Percentiles rank a stretch among this genome's conserved stretches.
Evolutionary conservation across 2,113 vertebrate genomes (phyloP).

Genomic region (Numenius arquata): DNA sequence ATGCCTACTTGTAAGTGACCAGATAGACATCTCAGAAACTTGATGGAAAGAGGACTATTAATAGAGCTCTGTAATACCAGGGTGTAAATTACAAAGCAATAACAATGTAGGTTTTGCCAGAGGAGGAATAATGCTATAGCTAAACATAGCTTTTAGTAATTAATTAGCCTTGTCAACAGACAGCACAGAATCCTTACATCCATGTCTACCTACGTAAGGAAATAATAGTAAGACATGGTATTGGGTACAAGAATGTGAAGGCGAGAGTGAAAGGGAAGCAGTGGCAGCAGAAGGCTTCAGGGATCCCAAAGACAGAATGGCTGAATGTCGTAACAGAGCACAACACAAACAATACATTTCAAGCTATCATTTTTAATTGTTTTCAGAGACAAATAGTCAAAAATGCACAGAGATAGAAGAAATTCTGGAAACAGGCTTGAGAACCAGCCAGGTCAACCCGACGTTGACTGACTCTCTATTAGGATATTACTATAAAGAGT

Average conservation of each 20-base stretch:
- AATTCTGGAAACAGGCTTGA: background rate
- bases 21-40: background rate
- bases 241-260: rapidly evolving
- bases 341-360: background rate
- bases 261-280: background rate
- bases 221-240: background rate
- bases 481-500: background rate
- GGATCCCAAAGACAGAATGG: background rate
- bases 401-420: background rate
- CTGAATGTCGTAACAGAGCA: background rate
- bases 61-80: background rate
- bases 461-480: background rate
- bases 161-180: background rate
- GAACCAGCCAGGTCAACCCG: background rate
- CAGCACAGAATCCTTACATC: background rate
- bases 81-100: background rate
- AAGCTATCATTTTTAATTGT: background rate
- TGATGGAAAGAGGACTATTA: background rate
- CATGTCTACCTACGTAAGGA: background rate
- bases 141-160: background rate
- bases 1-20: background rate
- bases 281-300: background rate
- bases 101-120: background rate
- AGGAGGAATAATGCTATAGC: background rate
- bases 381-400: background rate